phyloP scores from a whole-genome alignment of 1,140 invertebrate species.

The Temnothorax nylanderi region DNA sequence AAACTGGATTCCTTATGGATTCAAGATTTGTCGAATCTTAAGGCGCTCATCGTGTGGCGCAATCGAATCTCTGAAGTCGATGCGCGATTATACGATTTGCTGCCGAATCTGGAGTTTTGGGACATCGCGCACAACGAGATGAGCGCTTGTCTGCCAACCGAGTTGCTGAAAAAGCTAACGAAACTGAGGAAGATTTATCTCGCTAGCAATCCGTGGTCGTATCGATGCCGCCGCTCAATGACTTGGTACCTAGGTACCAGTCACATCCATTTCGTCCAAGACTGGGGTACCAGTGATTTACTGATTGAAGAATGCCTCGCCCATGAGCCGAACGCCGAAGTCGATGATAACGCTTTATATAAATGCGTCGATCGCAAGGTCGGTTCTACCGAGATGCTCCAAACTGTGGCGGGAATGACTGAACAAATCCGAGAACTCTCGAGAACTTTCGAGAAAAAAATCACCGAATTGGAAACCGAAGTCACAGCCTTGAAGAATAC shows the following conservation, averaged over 20 bases:
- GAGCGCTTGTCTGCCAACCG: neutral
- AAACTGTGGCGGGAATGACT: neutral
- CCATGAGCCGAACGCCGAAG: constrained; percentile 18
- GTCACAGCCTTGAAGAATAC: neutral
- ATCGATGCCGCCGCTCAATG: constrained; percentile 51
- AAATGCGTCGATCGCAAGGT: constrained; percentile 42
- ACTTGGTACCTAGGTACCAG: constrained; percentile 36
- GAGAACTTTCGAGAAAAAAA: too few species aligned
- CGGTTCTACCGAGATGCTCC: neutral
- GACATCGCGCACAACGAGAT: constrained; percentile 59
- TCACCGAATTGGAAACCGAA: constrained; percentile 3
- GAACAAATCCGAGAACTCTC: constrained; percentile 7
- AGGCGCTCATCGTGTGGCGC: constrained; percentile 24
- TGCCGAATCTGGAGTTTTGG: constrained; percentile 16
- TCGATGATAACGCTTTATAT: neutral
- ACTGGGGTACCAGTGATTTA: constrained; percentile 42
- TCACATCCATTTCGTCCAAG: constrained; percentile 38
- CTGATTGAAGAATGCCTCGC: constrained; percentile 57
- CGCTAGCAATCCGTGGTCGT: constrained; percentile 44
- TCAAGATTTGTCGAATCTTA: constrained; percentile 21
- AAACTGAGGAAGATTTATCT: constrained; percentile 43
- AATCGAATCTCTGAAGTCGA: constrained; percentile 51
- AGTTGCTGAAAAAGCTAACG: constrained; percentile 28
- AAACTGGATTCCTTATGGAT: constrained; percentile 54
- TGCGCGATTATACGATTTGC: constrained; percentile 28